A percentile compares a stretch with the other conserved stretches of the same genome.
Evolutionary conservation across 1,140 invertebrate species (phyloP).

Genomic region (Saccostrea glomerata): DNA sequence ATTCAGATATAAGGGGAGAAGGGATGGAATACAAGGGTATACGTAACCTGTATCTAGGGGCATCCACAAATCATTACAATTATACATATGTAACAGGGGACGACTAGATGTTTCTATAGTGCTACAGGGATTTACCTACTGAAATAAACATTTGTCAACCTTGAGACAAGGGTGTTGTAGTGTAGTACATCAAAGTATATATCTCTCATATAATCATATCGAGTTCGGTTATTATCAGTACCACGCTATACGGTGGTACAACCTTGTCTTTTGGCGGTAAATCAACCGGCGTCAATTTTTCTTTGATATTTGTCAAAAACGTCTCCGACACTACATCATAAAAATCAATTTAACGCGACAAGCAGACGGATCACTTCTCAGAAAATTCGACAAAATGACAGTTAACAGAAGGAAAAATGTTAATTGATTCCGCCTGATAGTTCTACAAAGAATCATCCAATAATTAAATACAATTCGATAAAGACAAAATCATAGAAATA

Average conservation of each 20-base stretch:
- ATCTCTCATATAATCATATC: no score
- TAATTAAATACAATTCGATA: constrained; percentile 24
- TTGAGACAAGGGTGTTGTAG: neutral
- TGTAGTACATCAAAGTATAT: no score
- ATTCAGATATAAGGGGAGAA: no score
- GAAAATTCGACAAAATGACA: constrained; percentile 14
- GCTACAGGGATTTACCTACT: neutral
- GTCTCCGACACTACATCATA: constrained; percentile 23
- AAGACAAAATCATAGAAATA: neutral
- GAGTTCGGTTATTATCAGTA: neutral
- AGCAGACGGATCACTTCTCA: constrained; percentile 11
- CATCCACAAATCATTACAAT: no score
- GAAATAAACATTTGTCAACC: neutral
- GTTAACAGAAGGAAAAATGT: constrained; percentile 6
- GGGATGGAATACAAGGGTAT: no score
- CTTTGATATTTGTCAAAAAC: constrained; percentile 25
- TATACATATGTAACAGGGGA: no score
- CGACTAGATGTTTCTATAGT: no score
- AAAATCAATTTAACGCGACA: constrained; percentile 34
- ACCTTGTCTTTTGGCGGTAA: neutral
- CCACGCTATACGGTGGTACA: neutral
- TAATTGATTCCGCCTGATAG: neutral
- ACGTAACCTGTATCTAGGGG: no score
- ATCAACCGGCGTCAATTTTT: neutral
- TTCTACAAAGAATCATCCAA: neutral